phyloP scores from a whole-genome alignment of 1,140 invertebrate species.

The Varroa destructor region DNA sequence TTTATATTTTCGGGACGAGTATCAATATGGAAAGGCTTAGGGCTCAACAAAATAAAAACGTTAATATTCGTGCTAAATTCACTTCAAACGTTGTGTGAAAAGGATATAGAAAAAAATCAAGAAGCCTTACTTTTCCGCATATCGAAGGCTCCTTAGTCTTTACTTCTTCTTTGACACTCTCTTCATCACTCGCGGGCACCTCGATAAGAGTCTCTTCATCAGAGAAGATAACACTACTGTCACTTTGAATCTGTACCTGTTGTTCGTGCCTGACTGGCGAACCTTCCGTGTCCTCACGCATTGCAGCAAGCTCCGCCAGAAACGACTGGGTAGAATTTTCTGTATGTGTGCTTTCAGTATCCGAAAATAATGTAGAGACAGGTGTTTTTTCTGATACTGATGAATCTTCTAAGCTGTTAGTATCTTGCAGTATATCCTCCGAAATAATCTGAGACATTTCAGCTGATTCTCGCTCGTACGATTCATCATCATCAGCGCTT shows the following conservation, averaged over 20 bases:
- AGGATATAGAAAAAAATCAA: too few species aligned
- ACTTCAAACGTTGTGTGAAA: too few species aligned
- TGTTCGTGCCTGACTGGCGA: too few species aligned
- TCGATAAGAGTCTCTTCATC: conserved; percentile 8
- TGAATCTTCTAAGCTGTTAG: too few species aligned
- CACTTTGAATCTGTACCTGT: not conserved
- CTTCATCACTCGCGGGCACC: not conserved
- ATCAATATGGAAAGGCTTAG: too few species aligned
- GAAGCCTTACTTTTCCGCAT: not conserved
- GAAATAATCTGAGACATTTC: conserved; percentile 26
- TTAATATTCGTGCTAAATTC: too few species aligned
- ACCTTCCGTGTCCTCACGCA: not conserved
- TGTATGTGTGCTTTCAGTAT: not conserved
- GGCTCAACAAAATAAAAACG: too few species aligned
- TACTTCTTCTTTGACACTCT: not conserved
- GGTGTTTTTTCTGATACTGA: not conserved
- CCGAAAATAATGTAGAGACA: conserved; percentile 1
- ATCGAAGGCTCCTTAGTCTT: not conserved
- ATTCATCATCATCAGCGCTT: not conserved
- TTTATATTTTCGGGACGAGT: too few species aligned
- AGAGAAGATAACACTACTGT: conserved; percentile 22
- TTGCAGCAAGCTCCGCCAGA: not conserved
- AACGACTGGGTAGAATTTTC: not conserved
- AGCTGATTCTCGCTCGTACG: not conserved
- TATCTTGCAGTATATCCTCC: not conserved